Evolutionary conservation across 2,888 invertebrate species (phyloP).

Genomic region (Limnephilus auricula): DNA sequence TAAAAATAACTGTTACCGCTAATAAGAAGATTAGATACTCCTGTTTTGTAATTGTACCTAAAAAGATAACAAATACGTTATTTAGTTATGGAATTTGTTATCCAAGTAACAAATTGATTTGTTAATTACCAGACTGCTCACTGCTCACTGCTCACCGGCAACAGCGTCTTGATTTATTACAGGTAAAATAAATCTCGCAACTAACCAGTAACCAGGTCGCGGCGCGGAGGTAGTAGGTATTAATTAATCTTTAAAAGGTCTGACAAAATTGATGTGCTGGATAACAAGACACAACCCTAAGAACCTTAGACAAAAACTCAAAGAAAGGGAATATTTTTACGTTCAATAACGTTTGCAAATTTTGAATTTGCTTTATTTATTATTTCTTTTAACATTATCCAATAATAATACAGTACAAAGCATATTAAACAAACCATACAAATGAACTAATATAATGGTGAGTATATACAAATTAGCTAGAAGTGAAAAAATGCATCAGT

Average conservation of each 20-base stretch:
- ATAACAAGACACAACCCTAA: not conserved
- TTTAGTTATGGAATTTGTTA: not conserved
- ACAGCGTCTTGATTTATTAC: constrained; percentile 23
- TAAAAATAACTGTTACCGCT: too few species aligned
- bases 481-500: too few species aligned
- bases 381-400: too few species aligned
- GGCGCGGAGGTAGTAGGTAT: not conserved
- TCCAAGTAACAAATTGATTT: not conserved
- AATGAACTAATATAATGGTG: too few species aligned
- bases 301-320: not conserved
- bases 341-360: too few species aligned
- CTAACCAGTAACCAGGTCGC: not conserved
- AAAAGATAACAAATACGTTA: not conserved
- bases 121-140: not conserved
- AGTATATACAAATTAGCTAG: too few species aligned
- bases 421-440: too few species aligned
- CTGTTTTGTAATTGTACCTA: too few species aligned
- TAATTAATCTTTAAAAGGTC: constrained; percentile 35
- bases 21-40: too few species aligned
- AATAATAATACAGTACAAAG: too few species aligned
- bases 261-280: constrained; percentile 11
- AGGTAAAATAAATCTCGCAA: constrained; percentile 33
- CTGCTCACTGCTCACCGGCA: not conserved
- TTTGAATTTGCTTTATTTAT: too few species aligned
- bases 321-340: not conserved